These are phyloP conservation scores for Calypte anna DNA, from an alignment of 2,113 vertebrate species.

Conservation along the genomic window DNA sequence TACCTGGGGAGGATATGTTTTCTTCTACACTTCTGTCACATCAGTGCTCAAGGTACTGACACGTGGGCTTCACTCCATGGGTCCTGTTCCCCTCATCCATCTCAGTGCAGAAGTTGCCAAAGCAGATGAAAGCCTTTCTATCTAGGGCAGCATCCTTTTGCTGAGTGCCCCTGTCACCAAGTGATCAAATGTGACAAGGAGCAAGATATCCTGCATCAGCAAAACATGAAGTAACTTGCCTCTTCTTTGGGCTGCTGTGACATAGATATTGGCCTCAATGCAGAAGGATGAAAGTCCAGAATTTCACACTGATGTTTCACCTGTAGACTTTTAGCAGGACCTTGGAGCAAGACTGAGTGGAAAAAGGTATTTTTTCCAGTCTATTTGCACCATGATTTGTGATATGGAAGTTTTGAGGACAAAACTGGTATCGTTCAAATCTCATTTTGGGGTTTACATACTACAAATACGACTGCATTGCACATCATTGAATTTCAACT, in stretches of 20 bases:
- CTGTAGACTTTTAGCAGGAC: neutral
- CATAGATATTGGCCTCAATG: neutral
- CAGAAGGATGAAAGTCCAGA: neutral
- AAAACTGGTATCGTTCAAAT: neutral
- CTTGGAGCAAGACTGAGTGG: neutral
- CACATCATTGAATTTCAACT: neutral
- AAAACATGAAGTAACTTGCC: neutral
- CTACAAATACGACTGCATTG: neutral
- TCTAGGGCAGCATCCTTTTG: neutral
- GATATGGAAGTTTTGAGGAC: neutral
- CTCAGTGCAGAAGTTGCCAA: neutral
- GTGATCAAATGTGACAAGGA: neutral
- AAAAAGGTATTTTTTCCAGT: neutral
- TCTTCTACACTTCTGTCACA: neutral
- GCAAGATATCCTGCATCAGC: neutral
- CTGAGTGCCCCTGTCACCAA: neutral
- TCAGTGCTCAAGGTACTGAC: neutral
- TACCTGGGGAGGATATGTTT: neutral
- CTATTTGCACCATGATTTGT: neutral
- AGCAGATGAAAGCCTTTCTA: neutral
- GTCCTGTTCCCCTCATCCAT: neutral
- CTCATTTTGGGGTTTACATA: neutral
- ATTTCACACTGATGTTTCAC: neutral
- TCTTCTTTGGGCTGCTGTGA: neutral
- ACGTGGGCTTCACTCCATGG: neutral